These are phyloP conservation scores for Diachasma alloeum DNA, from an alignment of 1,140 invertebrate genomes.

Conservation along the genomic window DNA sequence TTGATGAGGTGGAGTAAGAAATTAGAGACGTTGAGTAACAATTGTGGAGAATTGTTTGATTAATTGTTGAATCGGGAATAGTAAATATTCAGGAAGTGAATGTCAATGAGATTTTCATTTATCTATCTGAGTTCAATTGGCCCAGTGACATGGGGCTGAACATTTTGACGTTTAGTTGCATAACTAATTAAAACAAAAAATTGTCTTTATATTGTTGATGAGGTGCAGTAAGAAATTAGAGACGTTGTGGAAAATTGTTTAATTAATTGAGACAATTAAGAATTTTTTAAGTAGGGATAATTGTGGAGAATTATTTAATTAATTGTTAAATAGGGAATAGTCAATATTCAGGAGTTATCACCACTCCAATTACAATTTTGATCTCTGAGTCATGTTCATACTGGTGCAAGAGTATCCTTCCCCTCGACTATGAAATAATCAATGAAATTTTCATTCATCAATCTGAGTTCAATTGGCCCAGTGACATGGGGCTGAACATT, in stretches of 20 bases:
- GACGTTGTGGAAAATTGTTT: background rate
- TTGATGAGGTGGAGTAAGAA: background rate
- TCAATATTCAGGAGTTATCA: too few relatives aligned
- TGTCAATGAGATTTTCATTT: background rate
- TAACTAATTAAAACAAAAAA: slow-evolving; percentile 34
- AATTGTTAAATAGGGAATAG: too few relatives aligned
- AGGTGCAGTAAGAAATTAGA: background rate
- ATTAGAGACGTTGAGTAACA: background rate
- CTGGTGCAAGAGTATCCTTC: too few relatives aligned
- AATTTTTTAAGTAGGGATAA: too few relatives aligned
- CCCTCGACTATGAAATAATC: too few relatives aligned
- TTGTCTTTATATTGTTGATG: background rate
- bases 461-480: background rate
- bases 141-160: too few relatives aligned
- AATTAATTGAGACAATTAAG: too few relatives aligned
- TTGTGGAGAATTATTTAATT: too few relatives aligned
- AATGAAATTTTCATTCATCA: background rate
- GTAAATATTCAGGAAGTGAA: too few relatives aligned
- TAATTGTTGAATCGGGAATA: background rate
- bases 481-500: too few relatives aligned
- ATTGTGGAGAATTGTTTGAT: background rate
- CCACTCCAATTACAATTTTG: too few relatives aligned
- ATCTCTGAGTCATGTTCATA: too few relatives aligned
- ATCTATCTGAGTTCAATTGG: background rate
- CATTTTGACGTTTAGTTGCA: slow-evolving; percentile 37